Evolutionary conservation across 2,113 vertebrate genomes (phyloP), one percentile per base, ranked within the genome.

Genomic region (Brachirus orientalis): DNA sequence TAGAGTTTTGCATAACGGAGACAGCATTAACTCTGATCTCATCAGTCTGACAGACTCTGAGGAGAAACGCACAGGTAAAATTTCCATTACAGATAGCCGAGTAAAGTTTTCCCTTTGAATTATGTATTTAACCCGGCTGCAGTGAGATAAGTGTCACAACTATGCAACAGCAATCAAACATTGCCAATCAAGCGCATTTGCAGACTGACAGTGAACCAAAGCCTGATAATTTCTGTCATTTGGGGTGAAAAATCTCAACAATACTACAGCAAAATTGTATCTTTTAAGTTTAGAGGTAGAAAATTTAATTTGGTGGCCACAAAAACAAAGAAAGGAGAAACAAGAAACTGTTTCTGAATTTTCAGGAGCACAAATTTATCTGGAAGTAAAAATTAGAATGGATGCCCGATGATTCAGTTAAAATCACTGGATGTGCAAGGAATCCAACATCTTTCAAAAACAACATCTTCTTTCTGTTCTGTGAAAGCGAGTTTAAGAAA

Each of bases 31-130:
- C 58, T 81, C 67, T 51, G 55, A 75, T 72, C 76, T 80, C 74
- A 68, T 76, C 58, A 66, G 46, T 45, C 43, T 69, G 59, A 71
- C 8, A 1, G 55, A 82, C 22, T 54, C 28, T 58, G 10, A 64
- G n/a, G 53, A 43, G 54, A 52, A 62, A 14, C 77, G 77, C 76
- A 65, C 75, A 68, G 18, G 72, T 73, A 70, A 83, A 79, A 86
- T 85, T 87, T 81, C 51, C 51, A 82, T 87, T 86, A 71, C 53
- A 88, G 86, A 89, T 80, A 82, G 46, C 12, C 18, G 45, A 13
- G n/a, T 20, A 59, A 72, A 64, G 51, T 61, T 66, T n/a, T 77
- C 44, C 48, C 28, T 54, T 63, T 63, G 52, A 68, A 87, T 62
- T 73, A n/a, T n/a, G n/a, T n/a, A 47, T 75, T 75, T 46, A 37